These are phyloP conservation scores for Lysandra bellargus DNA, from an alignment of 2,888 invertebrate species.

Conservation along the genomic window DNA sequence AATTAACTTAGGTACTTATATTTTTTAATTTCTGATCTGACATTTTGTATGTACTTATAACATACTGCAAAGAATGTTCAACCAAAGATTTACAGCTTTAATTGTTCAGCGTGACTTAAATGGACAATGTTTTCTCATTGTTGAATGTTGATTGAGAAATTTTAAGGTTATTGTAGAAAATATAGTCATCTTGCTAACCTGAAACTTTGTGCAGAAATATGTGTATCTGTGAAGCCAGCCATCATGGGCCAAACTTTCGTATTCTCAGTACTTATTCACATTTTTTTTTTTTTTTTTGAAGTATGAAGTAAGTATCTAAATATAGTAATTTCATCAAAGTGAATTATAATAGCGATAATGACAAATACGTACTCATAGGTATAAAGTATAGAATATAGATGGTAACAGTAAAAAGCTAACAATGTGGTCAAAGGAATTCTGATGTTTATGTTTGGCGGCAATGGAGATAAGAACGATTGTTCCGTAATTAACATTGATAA, in stretches of 20 bases:
- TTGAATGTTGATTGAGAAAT: not conserved
- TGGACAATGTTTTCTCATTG: not conserved
- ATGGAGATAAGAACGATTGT: not conserved
- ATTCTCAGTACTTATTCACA: no score
- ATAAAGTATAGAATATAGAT: not conserved
- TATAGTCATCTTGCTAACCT: no score
- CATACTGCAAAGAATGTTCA: not conserved
- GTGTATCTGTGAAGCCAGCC: not conserved
- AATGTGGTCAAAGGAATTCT: not conserved
- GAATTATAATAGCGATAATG: not conserved
- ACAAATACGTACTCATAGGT: not conserved
- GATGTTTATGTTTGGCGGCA: slow-evolving; percentile 17
- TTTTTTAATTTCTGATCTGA: no score
- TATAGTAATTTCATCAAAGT: no score
- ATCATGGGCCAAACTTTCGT: not conserved
- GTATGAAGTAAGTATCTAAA: no score
- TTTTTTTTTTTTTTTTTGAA: no score
- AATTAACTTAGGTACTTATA: no score
- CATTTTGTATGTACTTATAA: no score
- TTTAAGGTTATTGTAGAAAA: not conserved
- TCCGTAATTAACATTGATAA: not conserved
- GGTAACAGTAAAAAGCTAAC: not conserved
- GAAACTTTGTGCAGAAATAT: not conserved
- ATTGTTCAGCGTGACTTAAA: not conserved
- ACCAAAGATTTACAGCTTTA: not conserved